Percentiles rank a stretch among this genome's conserved stretches.
Evolutionary conservation across 2,113 vertebrate species (phyloP).

Genomic region (Taxidea taxus): DNA sequence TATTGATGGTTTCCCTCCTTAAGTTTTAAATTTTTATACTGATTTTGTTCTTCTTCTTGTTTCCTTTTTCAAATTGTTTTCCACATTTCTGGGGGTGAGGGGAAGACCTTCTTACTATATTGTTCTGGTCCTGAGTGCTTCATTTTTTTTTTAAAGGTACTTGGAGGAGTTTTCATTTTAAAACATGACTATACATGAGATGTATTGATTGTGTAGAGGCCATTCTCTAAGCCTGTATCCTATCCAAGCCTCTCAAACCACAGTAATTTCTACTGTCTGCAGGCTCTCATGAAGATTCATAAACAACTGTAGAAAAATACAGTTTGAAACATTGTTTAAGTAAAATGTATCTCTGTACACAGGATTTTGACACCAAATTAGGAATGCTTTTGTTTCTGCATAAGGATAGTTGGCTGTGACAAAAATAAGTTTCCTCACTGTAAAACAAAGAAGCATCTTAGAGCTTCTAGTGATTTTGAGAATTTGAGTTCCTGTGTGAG

Average conservation of each 20-base stretch:
- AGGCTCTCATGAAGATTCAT: conserved; percentile 24
- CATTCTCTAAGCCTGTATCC: not conserved
- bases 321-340: conserved; percentile 32
- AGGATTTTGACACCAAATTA: conserved; percentile 40
- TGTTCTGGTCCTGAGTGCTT: not conserved
- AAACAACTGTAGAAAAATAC: conserved; percentile 21
- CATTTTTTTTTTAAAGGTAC: conserved; percentile 45
- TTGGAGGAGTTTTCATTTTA: conserved; percentile 40
- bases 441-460: not conserved
- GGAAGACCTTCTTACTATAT: not conserved
- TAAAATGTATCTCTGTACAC: not conserved
- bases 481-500: not conserved
- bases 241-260: conserved; percentile 1
- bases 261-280: conserved; percentile 9
- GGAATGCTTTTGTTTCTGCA: not conserved
- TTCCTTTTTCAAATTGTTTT: not conserved
- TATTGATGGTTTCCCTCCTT: not conserved
- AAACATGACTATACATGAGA: conserved; percentile 14
- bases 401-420: not conserved
- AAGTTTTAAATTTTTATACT: conserved; percentile 18
- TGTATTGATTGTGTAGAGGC: conserved; percentile 1
- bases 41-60: not conserved
- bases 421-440: not conserved
- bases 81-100: not conserved
- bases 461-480: not conserved